A percentile compares a stretch with the other conserved stretches of the same genome.
phyloP scores from a whole-genome alignment of 2,797 vertebrate genomes.

The Buphagus erythrorhynchus region DNA sequence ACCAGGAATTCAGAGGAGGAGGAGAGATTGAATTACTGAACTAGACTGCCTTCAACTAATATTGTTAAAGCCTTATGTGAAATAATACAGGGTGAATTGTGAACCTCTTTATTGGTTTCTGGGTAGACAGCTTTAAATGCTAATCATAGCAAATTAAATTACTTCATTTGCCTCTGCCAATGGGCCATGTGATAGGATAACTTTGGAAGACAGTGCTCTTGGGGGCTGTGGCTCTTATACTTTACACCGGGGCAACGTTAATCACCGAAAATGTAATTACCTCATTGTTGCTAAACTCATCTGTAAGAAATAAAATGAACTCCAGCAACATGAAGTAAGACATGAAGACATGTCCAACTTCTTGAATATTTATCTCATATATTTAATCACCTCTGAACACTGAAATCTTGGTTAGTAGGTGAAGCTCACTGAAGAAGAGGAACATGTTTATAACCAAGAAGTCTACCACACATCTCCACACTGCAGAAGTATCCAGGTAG shows the following conservation, averaged over 20 bases:
- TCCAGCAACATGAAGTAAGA: neutral
- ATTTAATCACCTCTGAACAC: neutral
- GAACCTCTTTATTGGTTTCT: conserved; percentile 33
- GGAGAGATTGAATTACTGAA: conserved; percentile 28
- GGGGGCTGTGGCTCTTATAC: neutral
- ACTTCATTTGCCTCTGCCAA: conserved; percentile 55
- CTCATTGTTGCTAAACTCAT: conserved; percentile 39
- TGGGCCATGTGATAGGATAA: conserved; percentile 10
- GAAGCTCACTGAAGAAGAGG: neutral
- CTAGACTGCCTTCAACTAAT: conserved; percentile 1
- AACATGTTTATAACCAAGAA: neutral
- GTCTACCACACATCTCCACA: neutral
- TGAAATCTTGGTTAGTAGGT: neutral
- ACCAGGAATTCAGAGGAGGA: conserved; percentile 1
- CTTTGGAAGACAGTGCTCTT: conserved; percentile 19
- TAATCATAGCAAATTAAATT: conserved; percentile 59
- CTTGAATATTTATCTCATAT: neutral
- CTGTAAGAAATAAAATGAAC: conserved; percentile 55
- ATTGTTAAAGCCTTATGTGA: conserved; percentile 10
- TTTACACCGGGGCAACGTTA: conserved; percentile 21
- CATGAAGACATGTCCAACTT: neutral
- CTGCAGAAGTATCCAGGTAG: neutral
- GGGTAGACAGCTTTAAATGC: conserved; percentile 49
- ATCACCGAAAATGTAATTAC: conserved; percentile 54
- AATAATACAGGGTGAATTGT: conserved; percentile 39